Conservation (phyloP, 2,113 vertebrate genomes). For the Triplophysa tibetana region DNA sequence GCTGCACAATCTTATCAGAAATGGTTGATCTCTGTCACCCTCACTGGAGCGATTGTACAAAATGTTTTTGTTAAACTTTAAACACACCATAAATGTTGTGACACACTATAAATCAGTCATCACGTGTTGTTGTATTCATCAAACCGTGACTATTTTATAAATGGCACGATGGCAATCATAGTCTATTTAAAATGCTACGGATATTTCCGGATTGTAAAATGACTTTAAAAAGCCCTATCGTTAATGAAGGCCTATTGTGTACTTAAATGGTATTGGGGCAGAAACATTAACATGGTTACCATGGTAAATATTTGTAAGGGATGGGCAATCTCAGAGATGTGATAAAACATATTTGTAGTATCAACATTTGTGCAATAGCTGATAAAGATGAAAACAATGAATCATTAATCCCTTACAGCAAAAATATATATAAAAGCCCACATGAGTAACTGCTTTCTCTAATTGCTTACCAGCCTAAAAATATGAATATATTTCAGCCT, state of each 20-base stretch:
- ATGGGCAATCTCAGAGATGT: neutral
- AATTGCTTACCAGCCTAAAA: neutral
- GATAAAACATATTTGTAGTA: neutral
- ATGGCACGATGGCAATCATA: too few species aligned
- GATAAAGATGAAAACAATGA: neutral
- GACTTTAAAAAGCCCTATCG: too few species aligned
- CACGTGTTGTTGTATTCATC: too few species aligned
- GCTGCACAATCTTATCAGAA: conserved; percentile 9
- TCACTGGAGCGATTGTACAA: conserved; percentile 26
- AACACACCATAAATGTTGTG: conserved; percentile 6
- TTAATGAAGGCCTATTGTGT: neutral
- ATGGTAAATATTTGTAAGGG: neutral
- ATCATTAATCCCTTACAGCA: neutral
- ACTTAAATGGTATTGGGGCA: neutral
- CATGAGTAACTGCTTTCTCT: too few species aligned
- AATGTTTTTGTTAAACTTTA: conserved; percentile 25
- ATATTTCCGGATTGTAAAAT: too few species aligned
- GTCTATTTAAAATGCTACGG: too few species aligned
- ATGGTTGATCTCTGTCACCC: conserved; percentile 9
- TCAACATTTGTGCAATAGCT: neutral
- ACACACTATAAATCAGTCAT: conserved; percentile 8
- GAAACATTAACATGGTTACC: too few species aligned
- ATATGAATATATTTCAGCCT: neutral
- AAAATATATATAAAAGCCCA: neutral
- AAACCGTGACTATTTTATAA: too few species aligned